Base-by-base conservation (phyloP, 2,113 vertebrate genomes). In the Sporophila hypoxantha region DNA sequence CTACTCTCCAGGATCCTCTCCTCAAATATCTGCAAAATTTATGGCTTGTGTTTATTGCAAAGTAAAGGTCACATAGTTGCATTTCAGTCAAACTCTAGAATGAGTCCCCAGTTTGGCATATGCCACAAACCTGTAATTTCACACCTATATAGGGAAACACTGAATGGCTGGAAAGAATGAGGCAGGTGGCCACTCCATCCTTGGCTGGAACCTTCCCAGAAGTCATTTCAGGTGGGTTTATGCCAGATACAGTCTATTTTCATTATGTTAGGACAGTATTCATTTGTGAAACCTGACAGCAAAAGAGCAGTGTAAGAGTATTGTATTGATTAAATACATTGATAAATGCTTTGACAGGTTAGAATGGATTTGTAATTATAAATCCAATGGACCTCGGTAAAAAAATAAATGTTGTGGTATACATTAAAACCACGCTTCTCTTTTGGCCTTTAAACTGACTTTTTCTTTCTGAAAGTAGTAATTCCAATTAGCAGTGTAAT, bases 401-500 rank as follows among this genome's bases (percentile, higher is more conserved):
- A 41, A 76, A 85, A 87, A 39, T 21, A 73, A 87, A 55, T 20
- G 29, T n/a, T n/a, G 62, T 16, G 25, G 18, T 55, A 17, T 2
- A 52, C 49, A 25, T 44, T 50, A 62, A 86, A 78, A 6, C 25
- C 67, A 78, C 17, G 30, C 62, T 88, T 84, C 62, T 46, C 19
- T 62, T 88, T 76, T 82, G 86, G 77, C 61, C 78, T 84, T 88
- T 79, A 39, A 61, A 88, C 17, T 61, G 62, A 49, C 55, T 81
- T 75, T 89, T 92, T 70, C 85, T 59, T 55, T 62, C 74, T 81
- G 82, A 62, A 83, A 78, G 70, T 8, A 65, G 77, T 29, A 73
- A 76, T 75, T 90, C 88, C 70, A 93, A 93, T 95, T 90, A 93
- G 77, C 8, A 44, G 74, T 0, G 85, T 55, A 85, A 91, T 93